phyloP scores from a whole-genome alignment of 2,113 vertebrate species.

The Nycticebus coucang region DNA sequence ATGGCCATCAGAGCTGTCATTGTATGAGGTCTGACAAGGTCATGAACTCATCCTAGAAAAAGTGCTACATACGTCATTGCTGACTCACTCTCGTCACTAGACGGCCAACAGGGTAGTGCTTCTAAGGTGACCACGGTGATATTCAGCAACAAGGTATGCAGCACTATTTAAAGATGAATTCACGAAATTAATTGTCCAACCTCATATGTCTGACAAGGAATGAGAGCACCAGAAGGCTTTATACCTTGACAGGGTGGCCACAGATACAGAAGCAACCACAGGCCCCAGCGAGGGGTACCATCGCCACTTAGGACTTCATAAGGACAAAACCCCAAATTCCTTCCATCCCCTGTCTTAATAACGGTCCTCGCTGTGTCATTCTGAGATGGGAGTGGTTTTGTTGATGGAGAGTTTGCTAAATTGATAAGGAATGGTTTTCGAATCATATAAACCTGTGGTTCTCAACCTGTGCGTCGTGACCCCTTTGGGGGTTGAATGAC shows the following conservation, averaged over 20 bases:
- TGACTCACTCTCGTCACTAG: too few species aligned
- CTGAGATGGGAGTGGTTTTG: background rate
- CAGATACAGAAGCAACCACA: background rate
- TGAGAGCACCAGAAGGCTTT: background rate
- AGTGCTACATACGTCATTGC: too few species aligned
- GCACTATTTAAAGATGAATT: too few species aligned
- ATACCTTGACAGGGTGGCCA: fast-evolving
- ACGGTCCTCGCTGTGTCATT: background rate
- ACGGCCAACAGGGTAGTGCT: too few species aligned
- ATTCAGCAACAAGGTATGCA: too few species aligned
- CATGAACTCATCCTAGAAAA: too few species aligned
- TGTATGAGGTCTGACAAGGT: too few species aligned
- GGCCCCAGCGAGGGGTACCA: background rate
- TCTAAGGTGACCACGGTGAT: too few species aligned
- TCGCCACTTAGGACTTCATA: background rate
- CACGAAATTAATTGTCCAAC: too few species aligned
- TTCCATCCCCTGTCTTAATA: background rate
- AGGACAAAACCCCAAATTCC: background rate
- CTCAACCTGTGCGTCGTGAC: too few species aligned
- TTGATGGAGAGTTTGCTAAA: background rate
- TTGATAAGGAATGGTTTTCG: background rate
- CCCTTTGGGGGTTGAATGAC: too few species aligned
- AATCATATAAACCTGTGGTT: background rate
- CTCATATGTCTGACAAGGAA: background rate
- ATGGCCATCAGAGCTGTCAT: too few species aligned